Conservation (phyloP, 2,113 vertebrate species). For the Perognathus longimembris region DNA sequence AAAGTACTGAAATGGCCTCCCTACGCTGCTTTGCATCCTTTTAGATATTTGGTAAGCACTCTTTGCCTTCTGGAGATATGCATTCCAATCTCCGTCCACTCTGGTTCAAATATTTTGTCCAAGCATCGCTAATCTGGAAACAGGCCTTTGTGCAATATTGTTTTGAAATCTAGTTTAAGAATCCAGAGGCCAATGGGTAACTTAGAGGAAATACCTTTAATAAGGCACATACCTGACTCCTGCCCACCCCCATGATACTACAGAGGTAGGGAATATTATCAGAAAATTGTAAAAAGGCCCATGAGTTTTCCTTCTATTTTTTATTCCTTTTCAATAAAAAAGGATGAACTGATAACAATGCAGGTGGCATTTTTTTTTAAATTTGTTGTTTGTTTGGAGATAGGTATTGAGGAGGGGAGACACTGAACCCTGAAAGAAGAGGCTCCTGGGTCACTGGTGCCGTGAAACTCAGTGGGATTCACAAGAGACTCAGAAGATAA, state of each 20-base stretch:
- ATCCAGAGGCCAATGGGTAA: neutral
- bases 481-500: neutral
- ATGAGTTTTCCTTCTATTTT: neutral
- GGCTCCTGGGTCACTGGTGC: neutral
- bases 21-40: neutral
- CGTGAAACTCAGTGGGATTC: neutral
- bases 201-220: neutral
- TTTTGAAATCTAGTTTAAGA: neutral
- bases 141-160: neutral
- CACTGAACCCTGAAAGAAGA: neutral
- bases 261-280: neutral
- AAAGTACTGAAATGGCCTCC: neutral
- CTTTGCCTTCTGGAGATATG: neutral
- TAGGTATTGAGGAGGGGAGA: neutral
- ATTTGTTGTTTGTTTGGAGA: neutral
- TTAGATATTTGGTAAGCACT: neutral
- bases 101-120: neutral
- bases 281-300: neutral
- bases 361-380: neutral
- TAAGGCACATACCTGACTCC: neutral
- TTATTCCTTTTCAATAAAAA: neutral
- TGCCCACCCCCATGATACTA: neutral
- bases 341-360: neutral
- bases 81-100: neutral
- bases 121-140: neutral